A percentile compares a stretch with the other conserved stretches of the same genome.
Evolutionary conservation across 37 sponge, comb jelly and placozoan genomes (phyloP).

Genomic region (Hexactinellida sp.): DNA sequence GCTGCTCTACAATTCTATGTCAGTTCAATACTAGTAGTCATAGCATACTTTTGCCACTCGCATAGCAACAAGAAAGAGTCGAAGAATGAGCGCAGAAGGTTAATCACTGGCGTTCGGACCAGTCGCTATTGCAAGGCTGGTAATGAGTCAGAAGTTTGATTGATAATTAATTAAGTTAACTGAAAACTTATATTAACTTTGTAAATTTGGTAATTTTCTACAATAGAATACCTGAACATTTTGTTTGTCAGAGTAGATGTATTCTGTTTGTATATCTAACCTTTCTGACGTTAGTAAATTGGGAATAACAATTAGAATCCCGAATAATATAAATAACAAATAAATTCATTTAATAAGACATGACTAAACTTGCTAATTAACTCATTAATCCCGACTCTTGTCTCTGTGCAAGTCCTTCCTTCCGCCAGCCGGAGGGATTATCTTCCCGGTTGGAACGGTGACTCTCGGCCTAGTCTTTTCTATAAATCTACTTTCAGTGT

Average conservation of each 20-base stretch:
- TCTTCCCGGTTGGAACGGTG: not conserved
- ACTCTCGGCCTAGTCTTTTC: not conserved
- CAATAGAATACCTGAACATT: too few relatives aligned
- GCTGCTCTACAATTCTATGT: not conserved
- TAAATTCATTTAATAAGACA: not conserved
- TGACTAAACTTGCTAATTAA: not conserved
- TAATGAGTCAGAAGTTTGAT: not conserved
- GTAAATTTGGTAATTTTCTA: too few relatives aligned
- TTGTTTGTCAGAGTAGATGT: too few relatives aligned
- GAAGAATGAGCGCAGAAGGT: not conserved
- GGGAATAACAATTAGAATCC: too few relatives aligned
- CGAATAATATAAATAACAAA: not conserved
- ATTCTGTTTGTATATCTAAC: too few relatives aligned
- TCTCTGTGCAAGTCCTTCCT: not conserved
- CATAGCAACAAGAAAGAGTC: not conserved
- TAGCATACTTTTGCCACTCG: not conserved
- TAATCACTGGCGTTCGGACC: not conserved
- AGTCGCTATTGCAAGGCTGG: not conserved
- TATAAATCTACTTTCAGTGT: slow-evolving; percentile 3
- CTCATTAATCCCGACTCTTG: not conserved
- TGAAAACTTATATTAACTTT: too few relatives aligned
- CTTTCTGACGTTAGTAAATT: too few relatives aligned
- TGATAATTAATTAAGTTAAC: not conserved
- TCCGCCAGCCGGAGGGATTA: slow-evolving; percentile 3
- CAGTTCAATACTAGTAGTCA: not conserved